Conservation (phyloP, 2,888 invertebrate genomes). For the Hybos culiciformis region DNA sequence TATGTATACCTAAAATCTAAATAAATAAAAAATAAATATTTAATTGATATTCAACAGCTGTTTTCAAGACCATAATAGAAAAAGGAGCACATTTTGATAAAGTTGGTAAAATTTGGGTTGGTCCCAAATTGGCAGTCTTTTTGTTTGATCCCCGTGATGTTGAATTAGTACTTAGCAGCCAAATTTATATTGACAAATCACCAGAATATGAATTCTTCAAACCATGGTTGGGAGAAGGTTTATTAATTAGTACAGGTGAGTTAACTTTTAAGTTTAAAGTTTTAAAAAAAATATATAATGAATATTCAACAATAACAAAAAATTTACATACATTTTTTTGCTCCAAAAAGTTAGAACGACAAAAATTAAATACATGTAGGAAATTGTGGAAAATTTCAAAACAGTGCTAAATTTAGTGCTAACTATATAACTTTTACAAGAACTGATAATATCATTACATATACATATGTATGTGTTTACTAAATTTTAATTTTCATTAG, state of each 20-base stretch:
- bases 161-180: conserved; percentile 63
- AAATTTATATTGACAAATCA: conserved; percentile 68
- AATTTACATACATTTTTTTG: too few relatives aligned
- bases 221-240: conserved; percentile 72
- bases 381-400: too few relatives aligned
- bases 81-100: conserved; percentile 39
- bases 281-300: conserved; percentile 7
- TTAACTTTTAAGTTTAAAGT: conserved; percentile 11
- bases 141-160: conserved; percentile 63
- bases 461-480: too few relatives aligned
- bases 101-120: conserved; percentile 59
- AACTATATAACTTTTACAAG: too few relatives aligned
- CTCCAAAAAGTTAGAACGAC: too few relatives aligned
- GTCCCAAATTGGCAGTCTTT: conserved; percentile 60
- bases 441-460: too few relatives aligned
- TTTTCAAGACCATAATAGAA: conserved; percentile 46
- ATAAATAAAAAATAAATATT: not conserved
- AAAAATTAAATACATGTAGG: too few relatives aligned
- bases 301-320: too few relatives aligned
- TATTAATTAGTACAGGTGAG: conserved; percentile 64
- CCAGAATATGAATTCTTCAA: conserved; percentile 66
- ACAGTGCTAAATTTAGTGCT: too few relatives aligned
- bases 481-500: too few relatives aligned
- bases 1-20: not conserved
- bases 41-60: conserved; percentile 39